Evolutionary conservation across 2,113 vertebrate genomes (phyloP).

Genomic region (Rhabdomys dilectus): DNA sequence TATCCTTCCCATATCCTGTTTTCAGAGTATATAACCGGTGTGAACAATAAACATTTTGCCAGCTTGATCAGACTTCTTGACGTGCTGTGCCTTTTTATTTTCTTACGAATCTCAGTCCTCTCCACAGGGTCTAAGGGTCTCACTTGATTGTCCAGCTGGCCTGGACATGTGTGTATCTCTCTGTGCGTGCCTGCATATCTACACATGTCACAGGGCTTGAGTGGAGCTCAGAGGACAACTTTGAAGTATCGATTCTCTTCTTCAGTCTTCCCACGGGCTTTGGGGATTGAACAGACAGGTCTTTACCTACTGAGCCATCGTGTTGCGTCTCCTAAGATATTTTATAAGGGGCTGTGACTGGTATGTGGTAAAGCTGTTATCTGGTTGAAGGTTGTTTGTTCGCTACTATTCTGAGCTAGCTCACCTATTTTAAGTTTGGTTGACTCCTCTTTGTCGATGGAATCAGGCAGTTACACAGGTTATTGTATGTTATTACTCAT

Average conservation of each 20-base stretch:
- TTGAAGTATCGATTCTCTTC: not conserved
- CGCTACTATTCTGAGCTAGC: not conserved
- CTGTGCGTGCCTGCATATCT: not conserved
- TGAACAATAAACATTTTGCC: too few relatives aligned
- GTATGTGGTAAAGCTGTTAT: not conserved
- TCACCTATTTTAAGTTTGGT: slow-evolving; percentile 15
- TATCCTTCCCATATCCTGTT: too few relatives aligned
- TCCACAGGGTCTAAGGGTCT: too few relatives aligned
- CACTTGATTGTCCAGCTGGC: too few relatives aligned
- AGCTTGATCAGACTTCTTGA: too few relatives aligned
- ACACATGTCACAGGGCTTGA: not conserved
- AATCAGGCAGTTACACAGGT: not conserved
- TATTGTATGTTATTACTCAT: not conserved
- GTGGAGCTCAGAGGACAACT: not conserved
- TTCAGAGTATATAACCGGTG: too few relatives aligned
- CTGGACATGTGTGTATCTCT: too few relatives aligned
- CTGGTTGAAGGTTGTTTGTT: not conserved
- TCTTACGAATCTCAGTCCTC: too few relatives aligned
- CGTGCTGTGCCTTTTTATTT: too few relatives aligned
- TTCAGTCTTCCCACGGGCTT: not conserved
- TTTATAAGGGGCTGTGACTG: not conserved
- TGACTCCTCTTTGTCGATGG: not conserved
- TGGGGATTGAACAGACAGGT: not conserved
- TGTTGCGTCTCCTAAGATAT: not conserved
- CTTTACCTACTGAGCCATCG: not conserved